Base-by-base conservation (phyloP, 2,113 vertebrate species). In the Glaucomys volans region DNA sequence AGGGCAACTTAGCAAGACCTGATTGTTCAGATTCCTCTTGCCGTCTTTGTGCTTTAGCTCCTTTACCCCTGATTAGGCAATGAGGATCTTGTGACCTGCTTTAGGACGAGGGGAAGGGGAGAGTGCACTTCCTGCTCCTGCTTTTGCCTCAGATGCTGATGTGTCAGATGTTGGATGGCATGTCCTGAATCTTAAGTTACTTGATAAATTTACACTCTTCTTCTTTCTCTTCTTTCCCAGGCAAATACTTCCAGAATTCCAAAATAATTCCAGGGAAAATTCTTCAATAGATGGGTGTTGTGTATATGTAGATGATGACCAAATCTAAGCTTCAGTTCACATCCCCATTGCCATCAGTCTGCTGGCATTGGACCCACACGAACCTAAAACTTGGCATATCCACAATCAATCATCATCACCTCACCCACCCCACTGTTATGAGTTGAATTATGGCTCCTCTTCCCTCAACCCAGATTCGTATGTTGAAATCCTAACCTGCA, bases 351-450 rank as follows among this genome's bases (percentile, higher is more conserved):
- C 81, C 42, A 67, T 6, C 44, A 85, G 40, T 37, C 75, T 59
- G 13, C 11, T 77, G 42, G 67, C 18, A 37, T 0, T 35, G 50
- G 64, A 6, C 17, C 67, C 24, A 30, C 32, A 40, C 42, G 64
- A 85, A 89, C n/a, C 37, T 44, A 81, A 96, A 90, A 44, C 92
- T 69, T 69, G 79, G 76, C 18, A 71, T 66, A 77, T 37, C 50
- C 37, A 37, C 80, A 76, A 16, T 14, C 24, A 74, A 26, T 42
- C n/a, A 76, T 80, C 79, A 42, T 50, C 32, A 12, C 4, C 37
- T 82, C 64, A 89, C 26, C 52, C 72, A 40, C 14, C 42, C 50
- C 7, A 26, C 12, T 67, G 12, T 2, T 66, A 83, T 22, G 52
- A 54, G 28, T 9, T 67, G 30, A 57, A 62, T 2, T 81, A 2